A percentile compares a stretch with the other conserved stretches of the same genome.
These are phyloP conservation scores for Xanthorhoe designata DNA, from an alignment of 2,888 invertebrate species.

Conservation along the genomic window DNA sequence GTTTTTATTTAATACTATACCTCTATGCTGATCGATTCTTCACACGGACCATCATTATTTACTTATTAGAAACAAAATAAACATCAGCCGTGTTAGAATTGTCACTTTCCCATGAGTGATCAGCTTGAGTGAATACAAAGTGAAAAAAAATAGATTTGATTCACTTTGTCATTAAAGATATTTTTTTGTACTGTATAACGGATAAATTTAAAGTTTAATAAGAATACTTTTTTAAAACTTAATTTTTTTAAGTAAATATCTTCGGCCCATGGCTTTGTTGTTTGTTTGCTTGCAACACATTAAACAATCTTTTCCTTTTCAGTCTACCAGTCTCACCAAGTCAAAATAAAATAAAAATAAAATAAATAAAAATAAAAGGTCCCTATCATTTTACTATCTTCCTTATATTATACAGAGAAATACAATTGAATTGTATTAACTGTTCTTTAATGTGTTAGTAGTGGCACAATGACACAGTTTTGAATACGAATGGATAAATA, in stretches of 20 bases:
- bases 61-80: constrained; percentile 54
- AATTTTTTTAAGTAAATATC: too few relatives aligned
- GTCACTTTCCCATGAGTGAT: constrained; percentile 34
- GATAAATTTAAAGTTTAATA: too few relatives aligned
- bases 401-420: not conserved
- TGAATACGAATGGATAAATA: constrained; percentile 48
- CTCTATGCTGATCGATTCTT: constrained; percentile 35
- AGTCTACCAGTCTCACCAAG: too few relatives aligned
- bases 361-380: not conserved
- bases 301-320: too few relatives aligned
- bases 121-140: constrained; percentile 22
- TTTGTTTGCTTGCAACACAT: too few relatives aligned
- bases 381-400: too few relatives aligned
- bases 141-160: constrained; percentile 2
- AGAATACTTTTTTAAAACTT: too few relatives aligned
- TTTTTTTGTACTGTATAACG: too few relatives aligned
- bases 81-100: constrained; percentile 32
- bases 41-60: constrained; percentile 69
- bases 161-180: not conserved
- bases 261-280: too few relatives aligned
- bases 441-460: not conserved
- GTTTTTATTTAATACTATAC: too few relatives aligned
- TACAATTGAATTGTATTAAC: not conserved
- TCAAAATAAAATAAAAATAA: too few relatives aligned
- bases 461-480: constrained; percentile 60